These are phyloP conservation scores for Heliconius hermathena DNA, from an alignment of 1,140 invertebrate genomes.

Conservation along the genomic window DNA sequence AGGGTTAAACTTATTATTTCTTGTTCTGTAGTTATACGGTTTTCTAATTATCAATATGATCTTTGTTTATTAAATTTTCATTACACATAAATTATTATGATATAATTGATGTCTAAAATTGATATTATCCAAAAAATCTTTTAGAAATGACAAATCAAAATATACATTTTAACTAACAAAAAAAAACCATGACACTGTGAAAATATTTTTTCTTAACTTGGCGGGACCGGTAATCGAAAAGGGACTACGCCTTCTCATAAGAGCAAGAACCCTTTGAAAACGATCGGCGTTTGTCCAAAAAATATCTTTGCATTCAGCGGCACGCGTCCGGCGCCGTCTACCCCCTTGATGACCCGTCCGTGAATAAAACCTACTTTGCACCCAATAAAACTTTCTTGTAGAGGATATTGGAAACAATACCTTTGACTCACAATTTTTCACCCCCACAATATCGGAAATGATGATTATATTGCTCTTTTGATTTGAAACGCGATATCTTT, in stretches of 20 bases:
- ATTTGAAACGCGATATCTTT: slow-evolving; percentile 72
- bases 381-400: slow-evolving; percentile 75
- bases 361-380: slow-evolving; percentile 77
- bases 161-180: slow-evolving; percentile 19
- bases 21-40: not conserved
- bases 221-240: slow-evolving; percentile 69
- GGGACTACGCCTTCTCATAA: slow-evolving; percentile 65
- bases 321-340: slow-evolving; percentile 60
- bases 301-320: slow-evolving; percentile 76
- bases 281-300: slow-evolving; percentile 64
- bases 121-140: not conserved
- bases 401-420: slow-evolving; percentile 76
- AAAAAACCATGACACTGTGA: slow-evolving; percentile 15
- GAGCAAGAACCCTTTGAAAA: slow-evolving; percentile 71
- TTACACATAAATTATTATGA: not conserved
- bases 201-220: slow-evolving; percentile 51
- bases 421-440: slow-evolving; percentile 70
- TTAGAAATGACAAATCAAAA: slow-evolving; percentile 24
- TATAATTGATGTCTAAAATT: not conserved
- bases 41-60: not conserved
- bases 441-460: slow-evolving; percentile 45
- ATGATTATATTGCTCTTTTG: slow-evolving; percentile 68
- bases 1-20: slow-evolving; percentile 1
- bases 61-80: not conserved
- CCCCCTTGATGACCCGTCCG: slow-evolving; percentile 52